phyloP scores from a whole-genome alignment of 37 sponge, comb jelly and placozoan genomes.

The Aplysina aerophoba region DNA sequence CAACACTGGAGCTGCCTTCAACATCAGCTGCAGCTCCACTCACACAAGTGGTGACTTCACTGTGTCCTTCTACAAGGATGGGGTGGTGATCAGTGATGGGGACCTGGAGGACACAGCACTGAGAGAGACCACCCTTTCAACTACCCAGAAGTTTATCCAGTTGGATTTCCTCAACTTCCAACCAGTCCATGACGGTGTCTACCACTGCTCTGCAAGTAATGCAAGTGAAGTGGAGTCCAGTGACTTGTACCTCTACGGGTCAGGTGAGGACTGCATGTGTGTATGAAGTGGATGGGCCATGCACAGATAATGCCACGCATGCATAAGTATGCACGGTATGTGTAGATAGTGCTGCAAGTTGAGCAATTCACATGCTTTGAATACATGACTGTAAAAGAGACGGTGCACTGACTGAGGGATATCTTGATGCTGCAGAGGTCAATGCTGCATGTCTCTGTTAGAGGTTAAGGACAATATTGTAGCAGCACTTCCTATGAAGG shows the following conservation, averaged over 20 bases:
- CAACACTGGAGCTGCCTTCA: neutral
- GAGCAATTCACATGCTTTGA: too few species aligned
- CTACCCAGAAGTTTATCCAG: neutral
- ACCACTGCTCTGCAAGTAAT: neutral
- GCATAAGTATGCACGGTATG: too few species aligned
- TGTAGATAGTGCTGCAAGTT: too few species aligned
- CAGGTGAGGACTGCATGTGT: neutral
- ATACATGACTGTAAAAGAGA: too few species aligned
- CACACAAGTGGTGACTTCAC: neutral
- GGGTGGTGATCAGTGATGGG: neutral
- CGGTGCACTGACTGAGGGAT: too few species aligned
- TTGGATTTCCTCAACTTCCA: conserved; percentile 3
- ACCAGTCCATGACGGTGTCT: neutral
- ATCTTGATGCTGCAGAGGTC: too few species aligned
- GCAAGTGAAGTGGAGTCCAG: neutral
- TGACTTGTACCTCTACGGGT: neutral
- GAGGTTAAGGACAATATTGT: too few species aligned
- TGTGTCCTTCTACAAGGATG: conserved; percentile 9
- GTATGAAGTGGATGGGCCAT: too few species aligned
- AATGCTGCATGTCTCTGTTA: too few species aligned
- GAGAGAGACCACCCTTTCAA: neutral
- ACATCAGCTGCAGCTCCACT: neutral
- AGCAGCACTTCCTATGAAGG: too few species aligned
- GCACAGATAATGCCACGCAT: too few species aligned
- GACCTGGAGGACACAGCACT: neutral